Evolutionary conservation across 2,888 invertebrate genomes (phyloP).

Genomic region (Hydrotaea diabolus): DNA sequence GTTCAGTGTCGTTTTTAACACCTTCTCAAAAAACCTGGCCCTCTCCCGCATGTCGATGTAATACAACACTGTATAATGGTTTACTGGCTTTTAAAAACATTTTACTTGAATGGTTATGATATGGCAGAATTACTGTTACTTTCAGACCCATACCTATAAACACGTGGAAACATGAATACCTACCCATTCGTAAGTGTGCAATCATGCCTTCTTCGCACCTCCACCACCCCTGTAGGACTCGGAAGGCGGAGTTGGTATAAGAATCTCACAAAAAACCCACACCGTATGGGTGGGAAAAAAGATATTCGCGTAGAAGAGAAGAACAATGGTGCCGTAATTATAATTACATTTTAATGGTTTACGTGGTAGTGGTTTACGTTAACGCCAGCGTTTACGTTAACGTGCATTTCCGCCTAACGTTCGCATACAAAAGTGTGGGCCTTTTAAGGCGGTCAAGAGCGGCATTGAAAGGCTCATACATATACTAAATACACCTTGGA

Average conservation of each 20-base stretch:
- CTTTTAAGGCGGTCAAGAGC: not conserved
- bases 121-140: conserved; percentile 59
- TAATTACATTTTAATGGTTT: conserved; percentile 70
- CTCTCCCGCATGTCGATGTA: not conserved
- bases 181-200: not conserved
- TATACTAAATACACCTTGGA: too few relatives aligned
- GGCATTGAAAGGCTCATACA: not conserved
- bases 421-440: not conserved
- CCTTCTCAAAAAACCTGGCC: too few relatives aligned
- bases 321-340: conserved; percentile 68
- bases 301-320: conserved; percentile 5
- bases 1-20: too few relatives aligned
- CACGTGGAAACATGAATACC: conserved; percentile 28
- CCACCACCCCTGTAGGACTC: not conserved
- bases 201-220: not conserved
- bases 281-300: not conserved
- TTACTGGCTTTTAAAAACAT: conserved; percentile 45
- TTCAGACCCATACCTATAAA: conserved; percentile 50
- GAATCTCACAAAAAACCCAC: not conserved
- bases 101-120: conserved; percentile 54
- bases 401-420: not conserved
- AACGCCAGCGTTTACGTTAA: conserved; percentile 39
- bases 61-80: not conserved
- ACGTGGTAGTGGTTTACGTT: conserved; percentile 62
- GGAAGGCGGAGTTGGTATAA: not conserved